Base-by-base conservation (phyloP, 2,113 vertebrate species). In the Pseudolaguvia tuberculata region DNA sequence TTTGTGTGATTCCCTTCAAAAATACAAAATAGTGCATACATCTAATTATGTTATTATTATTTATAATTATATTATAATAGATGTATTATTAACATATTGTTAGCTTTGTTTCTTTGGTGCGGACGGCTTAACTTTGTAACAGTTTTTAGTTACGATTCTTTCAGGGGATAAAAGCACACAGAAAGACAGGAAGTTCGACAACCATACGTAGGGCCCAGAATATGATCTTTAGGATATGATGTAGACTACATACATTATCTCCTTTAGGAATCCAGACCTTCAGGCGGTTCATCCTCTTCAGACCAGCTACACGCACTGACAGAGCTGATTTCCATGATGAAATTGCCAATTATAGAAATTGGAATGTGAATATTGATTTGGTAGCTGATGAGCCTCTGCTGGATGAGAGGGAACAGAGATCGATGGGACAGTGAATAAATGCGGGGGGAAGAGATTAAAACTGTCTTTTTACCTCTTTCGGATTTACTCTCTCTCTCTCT, bases 271-370 rank as follows among this genome's bases (percentile, higher is more conserved):
- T 9, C 5, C 39, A 42, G 39, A 42, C 39, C 5, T 5, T 42
- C 39, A 42, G 39, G 39, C 5, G 4, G 8, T 42, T 42, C 39
- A 42, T 4, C 39, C 39, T 42, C 7, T 42, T 8, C 39, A 42
- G 39, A 7, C 39, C 65, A 18, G 53, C 42, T 39, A 47, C 62
- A 25, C n/a, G n/a, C 62, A 75, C 51, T 72, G 67, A 72, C 78
- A 39, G 65, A 82, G 53, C 67, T 51, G 68, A 83, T 76, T 72
- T 80, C 69, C 83, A 84, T 84, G 80, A 87, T 85, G 81, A 88
- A 89, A 89, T 88, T 84, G 88, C 65, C 89, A 88, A 89, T 91
- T 88, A 88, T 80, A 88, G 80, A 84, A 88, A 88, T 86, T 84
- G 82, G 85, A 86, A 86, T 88, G 79, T 85, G 84, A 88, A 85